A percentile compares a stretch with the other conserved stretches of the same genome.
Evolutionary conservation across 2,797 vertebrate genomes (phyloP).

Genomic region (Tauraco hartlaubi): DNA sequence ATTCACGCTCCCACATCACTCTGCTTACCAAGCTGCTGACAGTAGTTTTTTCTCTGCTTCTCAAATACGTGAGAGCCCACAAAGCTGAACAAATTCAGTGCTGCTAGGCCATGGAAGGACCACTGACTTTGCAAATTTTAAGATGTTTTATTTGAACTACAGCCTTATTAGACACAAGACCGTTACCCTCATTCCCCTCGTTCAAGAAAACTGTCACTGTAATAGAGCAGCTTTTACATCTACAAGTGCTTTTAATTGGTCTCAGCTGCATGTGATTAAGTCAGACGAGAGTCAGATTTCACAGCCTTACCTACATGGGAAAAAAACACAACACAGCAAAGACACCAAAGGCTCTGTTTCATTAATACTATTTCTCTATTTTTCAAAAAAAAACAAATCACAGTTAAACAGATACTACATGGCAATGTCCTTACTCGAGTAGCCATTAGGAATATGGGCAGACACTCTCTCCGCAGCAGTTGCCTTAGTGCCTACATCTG

Average conservation of each 20-base stretch:
- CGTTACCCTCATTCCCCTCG: neutral
- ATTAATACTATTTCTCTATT: neutral
- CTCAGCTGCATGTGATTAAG: neutral
- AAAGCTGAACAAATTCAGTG: neutral
- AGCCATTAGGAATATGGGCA: neutral
- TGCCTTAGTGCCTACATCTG: neutral
- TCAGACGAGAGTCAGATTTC: neutral
- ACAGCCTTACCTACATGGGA: neutral
- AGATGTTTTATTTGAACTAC: neutral
- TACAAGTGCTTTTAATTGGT: neutral
- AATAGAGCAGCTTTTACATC: neutral
- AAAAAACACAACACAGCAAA: neutral
- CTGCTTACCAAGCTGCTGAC: neutral
- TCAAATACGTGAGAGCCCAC: neutral
- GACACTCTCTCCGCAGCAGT: neutral
- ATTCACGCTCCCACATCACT: neutral
- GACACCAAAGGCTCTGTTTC: neutral
- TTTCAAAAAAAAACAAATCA: neutral
- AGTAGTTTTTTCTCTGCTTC: neutral
- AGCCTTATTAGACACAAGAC: neutral
- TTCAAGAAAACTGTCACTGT: neutral
- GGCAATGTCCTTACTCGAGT: neutral
- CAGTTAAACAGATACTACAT: rapidly evolving
- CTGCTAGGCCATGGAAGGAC: neutral
- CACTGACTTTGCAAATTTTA: neutral